A percentile compares a stretch with the other conserved stretches of the same genome.
These are phyloP conservation scores for Podilymbus podiceps DNA, from an alignment of 2,113 vertebrate species.

Conservation along the genomic window DNA sequence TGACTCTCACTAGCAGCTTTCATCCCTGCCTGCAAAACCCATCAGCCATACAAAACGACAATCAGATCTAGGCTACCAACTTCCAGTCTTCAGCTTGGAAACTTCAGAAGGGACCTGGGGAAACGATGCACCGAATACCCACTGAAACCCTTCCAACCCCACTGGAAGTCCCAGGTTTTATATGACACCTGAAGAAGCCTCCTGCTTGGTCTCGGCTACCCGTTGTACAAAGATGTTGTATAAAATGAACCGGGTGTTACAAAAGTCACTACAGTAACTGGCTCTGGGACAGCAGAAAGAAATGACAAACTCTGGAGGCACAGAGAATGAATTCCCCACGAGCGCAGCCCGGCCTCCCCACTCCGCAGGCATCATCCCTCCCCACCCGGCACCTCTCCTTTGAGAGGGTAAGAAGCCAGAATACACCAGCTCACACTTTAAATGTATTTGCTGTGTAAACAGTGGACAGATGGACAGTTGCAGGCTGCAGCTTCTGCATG, in stretches of 20 bases:
- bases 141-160: neutral
- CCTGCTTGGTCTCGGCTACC: neutral
- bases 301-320: neutral
- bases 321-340: neutral
- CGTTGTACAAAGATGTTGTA: fast-evolving
- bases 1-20: neutral
- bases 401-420: neutral
- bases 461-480: neutral
- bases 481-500: neutral
- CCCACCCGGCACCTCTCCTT: neutral
- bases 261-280: neutral
- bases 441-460: neutral
- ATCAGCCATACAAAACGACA: fast-evolving
- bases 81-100: neutral
- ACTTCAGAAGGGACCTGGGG: neutral
- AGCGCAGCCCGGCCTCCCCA: fast-evolving
- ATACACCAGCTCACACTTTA: neutral
- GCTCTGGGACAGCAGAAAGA: neutral
- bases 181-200: neutral
- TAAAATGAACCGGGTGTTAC: neutral
- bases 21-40: neutral
- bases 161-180: neutral
- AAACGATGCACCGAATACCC: neutral
- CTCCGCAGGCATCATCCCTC: neutral
- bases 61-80: fast-evolving